Evolutionary conservation across 2,888 invertebrate species (phyloP).

Genomic region (Sinohyriopsis cumingii): DNA sequence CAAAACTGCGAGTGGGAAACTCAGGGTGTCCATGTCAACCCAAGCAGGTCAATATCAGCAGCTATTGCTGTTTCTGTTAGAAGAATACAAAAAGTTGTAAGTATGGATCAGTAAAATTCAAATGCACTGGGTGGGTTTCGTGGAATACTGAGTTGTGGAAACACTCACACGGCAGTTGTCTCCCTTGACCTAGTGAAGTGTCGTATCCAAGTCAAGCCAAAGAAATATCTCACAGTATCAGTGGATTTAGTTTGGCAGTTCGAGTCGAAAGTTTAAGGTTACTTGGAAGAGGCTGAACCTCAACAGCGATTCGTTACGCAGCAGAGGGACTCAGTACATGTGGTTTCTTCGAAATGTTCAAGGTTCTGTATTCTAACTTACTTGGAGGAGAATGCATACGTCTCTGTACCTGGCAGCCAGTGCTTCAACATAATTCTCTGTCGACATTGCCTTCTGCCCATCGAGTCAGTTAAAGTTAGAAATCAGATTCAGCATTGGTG

Average conservation of each 20-base stretch:
- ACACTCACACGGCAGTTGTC: constrained; percentile 89
- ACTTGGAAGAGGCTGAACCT: constrained; percentile 95
- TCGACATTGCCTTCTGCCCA: constrained; percentile 95
- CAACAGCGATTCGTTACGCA: constrained; percentile 96
- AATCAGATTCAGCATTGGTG: constrained; percentile 97
- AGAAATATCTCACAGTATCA: constrained; percentile 90
- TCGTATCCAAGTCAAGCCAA: constrained; percentile 80
- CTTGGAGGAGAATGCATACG: constrained; percentile 88
- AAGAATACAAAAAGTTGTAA: constrained; percentile 76
- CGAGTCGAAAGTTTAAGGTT: constrained; percentile 81
- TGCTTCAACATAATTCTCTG: constrained; percentile 99
- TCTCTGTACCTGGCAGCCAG: constrained; percentile 92
- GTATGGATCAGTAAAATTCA: constrained; percentile 91
- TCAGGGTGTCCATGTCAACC: too few species aligned
- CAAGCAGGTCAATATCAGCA: too few species aligned
- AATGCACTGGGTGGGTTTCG: constrained; percentile 95
- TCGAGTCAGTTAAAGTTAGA: constrained; percentile 96
- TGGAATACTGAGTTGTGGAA: constrained; percentile 87
- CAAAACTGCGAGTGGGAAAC: too few species aligned
- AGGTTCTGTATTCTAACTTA: constrained; percentile 76
- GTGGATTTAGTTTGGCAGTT: constrained; percentile 85
- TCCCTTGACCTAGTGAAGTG: constrained; percentile 84
- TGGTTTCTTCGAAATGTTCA: constrained; percentile 97
- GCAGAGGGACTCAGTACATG: constrained; percentile 94
- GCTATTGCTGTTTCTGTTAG: constrained; percentile 3